These are phyloP conservation scores for Salminus brasiliensis DNA, from an alignment of 2,113 vertebrate genomes.

Conservation along the genomic window DNA sequence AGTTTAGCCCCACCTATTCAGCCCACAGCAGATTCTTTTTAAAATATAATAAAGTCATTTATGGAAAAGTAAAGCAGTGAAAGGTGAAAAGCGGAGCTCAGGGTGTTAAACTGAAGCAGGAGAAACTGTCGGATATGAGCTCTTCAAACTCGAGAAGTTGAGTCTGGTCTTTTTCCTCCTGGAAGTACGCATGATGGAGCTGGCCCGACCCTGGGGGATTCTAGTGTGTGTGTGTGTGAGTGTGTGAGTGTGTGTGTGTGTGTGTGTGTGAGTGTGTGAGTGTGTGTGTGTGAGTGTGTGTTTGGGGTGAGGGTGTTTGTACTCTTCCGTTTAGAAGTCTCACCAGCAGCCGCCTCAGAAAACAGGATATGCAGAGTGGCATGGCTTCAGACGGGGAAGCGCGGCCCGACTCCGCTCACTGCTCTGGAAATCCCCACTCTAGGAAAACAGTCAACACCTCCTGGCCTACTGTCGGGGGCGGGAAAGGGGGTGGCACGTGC, in stretches of 20 bases:
- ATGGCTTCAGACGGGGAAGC: background rate
- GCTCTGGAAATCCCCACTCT: conserved; percentile 68
- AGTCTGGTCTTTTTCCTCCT: too few species aligned
- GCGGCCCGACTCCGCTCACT: background rate
- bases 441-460: background rate
- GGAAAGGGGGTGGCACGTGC: background rate
- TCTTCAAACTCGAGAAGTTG: too few species aligned
- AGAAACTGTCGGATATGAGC: too few species aligned
- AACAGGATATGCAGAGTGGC: conserved; percentile 64
- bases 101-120: too few species aligned
- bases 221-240: background rate
- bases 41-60: too few species aligned
- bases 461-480: too few species aligned
- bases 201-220: background rate
- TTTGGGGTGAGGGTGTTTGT: background rate
- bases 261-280: too few species aligned
- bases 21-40: too few species aligned
- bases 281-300: background rate
- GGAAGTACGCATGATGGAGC: background rate
- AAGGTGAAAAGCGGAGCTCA: too few species aligned
- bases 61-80: too few species aligned
- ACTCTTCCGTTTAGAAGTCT: background rate
- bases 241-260: background rate
- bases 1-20: too few species aligned
- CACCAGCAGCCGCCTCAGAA: conserved; percentile 59